Percentiles rank a stretch among this genome's conserved stretches.
Conservation (phyloP, 2,888 invertebrate genomes). For the Tillus elongatus region DNA sequence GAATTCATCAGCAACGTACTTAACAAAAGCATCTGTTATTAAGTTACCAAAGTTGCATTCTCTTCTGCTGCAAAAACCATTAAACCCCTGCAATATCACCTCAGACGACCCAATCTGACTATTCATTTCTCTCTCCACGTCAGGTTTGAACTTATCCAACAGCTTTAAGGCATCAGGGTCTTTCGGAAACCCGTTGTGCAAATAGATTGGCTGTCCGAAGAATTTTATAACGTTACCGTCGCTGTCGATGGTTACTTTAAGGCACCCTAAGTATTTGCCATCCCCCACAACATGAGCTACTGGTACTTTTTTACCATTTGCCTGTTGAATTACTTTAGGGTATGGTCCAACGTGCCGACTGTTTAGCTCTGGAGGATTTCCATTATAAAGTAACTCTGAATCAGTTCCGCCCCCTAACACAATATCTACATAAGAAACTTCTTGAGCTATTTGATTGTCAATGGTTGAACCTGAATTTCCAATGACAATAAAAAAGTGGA, state of each 20-base stretch:
- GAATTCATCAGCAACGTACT: slow-evolving; percentile 39
- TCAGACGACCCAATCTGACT: slow-evolving; percentile 57
- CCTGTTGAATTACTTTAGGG: slow-evolving; percentile 62
- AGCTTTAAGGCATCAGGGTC: slow-evolving; percentile 54
- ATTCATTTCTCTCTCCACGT: slow-evolving; percentile 46
- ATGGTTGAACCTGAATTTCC: slow-evolving; percentile 79
- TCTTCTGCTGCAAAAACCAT: slow-evolving; percentile 50
- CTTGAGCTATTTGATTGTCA: slow-evolving; percentile 66
- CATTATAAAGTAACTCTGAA: slow-evolving; percentile 81
- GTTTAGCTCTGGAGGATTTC: slow-evolving; percentile 55
- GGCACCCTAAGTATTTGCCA: slow-evolving; percentile 80
- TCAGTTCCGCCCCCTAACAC: slow-evolving; percentile 89
- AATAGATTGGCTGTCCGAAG: slow-evolving; percentile 67
- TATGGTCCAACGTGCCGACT: slow-evolving; percentile 68
- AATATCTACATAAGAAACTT: slow-evolving; percentile 71
- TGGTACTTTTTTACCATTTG: slow-evolving; percentile 62
- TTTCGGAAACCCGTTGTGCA: slow-evolving; percentile 57
- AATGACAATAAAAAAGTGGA: slow-evolving; percentile 77
- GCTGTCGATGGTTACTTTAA: slow-evolving; percentile 60
- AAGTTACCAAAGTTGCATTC: slow-evolving; percentile 86
- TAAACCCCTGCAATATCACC: slow-evolving; percentile 59
- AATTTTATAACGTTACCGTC: slow-evolving; percentile 59
- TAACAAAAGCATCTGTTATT: slow-evolving; percentile 65
- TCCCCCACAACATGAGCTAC: slow-evolving; percentile 86
- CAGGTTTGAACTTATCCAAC: slow-evolving; percentile 52